These are phyloP conservation scores for Hybos culiciformis DNA, from an alignment of 2,888 invertebrate species.

Conservation along the genomic window DNA sequence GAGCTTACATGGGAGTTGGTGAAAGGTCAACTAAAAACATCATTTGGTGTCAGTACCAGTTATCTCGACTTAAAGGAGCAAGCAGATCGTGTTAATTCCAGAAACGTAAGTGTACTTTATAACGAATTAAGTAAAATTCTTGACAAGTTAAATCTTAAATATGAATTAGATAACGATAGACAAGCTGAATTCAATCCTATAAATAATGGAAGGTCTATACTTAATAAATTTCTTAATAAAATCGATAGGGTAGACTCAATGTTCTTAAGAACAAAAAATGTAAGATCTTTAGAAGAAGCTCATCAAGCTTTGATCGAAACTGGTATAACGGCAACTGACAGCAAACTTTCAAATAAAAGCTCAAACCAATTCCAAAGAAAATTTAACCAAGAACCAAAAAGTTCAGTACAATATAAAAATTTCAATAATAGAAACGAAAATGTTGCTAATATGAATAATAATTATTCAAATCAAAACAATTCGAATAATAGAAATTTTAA, in stretches of 20 bases:
- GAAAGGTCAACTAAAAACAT: background rate
- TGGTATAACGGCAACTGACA: background rate
- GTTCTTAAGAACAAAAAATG: slow-evolving; percentile 1
- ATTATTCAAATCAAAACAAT: background rate
- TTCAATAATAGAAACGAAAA: too few relatives aligned
- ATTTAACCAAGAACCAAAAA: too few relatives aligned
- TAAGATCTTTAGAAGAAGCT: slow-evolving; percentile 1
- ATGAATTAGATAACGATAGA: background rate
- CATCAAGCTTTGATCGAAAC: background rate
- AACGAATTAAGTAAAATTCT: slow-evolving; percentile 2
- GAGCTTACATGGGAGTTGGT: background rate
- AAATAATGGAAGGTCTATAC: slow-evolving; percentile 4
- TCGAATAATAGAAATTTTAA: background rate
- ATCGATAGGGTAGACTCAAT: background rate
- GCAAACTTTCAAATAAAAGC: background rate
- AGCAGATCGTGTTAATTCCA: background rate
- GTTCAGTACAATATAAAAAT: too few relatives aligned
- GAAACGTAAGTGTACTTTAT: slow-evolving; percentile 4
- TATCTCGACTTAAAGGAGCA: slow-evolving; percentile 2
- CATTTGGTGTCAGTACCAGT: background rate
- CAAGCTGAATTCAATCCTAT: background rate
- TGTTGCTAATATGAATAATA: too few relatives aligned
- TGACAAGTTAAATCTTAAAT: slow-evolving; percentile 6
- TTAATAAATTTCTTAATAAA: slow-evolving; percentile 4
- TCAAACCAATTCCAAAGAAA: too few relatives aligned